Evolutionary conservation across 2,797 vertebrate species (phyloP).

Genomic region (Hydrophis major): DNA sequence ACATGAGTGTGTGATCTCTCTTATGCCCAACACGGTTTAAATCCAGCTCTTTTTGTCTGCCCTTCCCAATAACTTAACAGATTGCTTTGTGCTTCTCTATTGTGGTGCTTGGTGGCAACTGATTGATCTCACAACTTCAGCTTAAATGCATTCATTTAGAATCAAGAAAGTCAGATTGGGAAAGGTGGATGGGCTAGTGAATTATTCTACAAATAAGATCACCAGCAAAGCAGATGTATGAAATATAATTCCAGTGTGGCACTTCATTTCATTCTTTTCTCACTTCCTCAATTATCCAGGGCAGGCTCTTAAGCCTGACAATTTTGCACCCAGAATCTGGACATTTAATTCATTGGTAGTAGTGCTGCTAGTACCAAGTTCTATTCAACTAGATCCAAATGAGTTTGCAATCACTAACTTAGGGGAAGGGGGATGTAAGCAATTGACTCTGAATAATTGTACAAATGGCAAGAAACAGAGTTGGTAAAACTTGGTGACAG

Average conservation of each 20-base stretch:
- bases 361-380: not conserved
- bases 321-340: not conserved
- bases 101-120: not conserved
- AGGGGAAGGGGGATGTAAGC: not conserved
- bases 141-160: not conserved
- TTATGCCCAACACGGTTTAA: not conserved
- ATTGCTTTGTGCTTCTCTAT: not conserved
- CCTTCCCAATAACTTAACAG: not conserved
- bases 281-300: not conserved
- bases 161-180: not conserved
- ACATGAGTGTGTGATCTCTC: not conserved
- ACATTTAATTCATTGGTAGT: not conserved
- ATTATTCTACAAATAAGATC: not conserved
- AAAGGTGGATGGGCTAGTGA: not conserved
- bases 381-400: not conserved
- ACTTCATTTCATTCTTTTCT: not conserved
- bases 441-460: slow-evolving; percentile 1
- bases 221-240: not conserved
- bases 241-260: not conserved
- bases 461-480: slow-evolving; percentile 11
- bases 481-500: not conserved
- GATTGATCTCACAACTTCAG: not conserved
- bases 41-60: not conserved
- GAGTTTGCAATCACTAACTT: not conserved
- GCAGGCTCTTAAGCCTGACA: not conserved